Conservation (phyloP, 1,140 invertebrate genomes). For the Pseudomyrmex flavicornis region DNA sequence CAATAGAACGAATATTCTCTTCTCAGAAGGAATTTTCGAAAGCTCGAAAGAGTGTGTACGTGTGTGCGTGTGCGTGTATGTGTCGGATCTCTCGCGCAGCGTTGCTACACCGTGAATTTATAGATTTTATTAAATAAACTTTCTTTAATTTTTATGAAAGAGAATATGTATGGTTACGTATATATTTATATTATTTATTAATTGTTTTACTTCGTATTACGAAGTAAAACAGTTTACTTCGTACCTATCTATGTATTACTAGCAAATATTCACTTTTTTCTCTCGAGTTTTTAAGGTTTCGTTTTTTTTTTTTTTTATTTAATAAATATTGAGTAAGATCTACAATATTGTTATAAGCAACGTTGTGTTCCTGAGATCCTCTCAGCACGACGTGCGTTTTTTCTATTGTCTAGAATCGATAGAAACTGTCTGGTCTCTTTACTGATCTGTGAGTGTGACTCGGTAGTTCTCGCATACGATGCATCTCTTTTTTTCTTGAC, state of each 20-base stretch:
- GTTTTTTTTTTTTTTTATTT: background rate
- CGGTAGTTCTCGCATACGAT: constrained; percentile 64
- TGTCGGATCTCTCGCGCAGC: constrained; percentile 34
- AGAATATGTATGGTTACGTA: background rate
- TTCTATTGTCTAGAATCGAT: constrained; percentile 63
- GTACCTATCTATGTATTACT: background rate
- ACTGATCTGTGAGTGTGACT: constrained; percentile 67
- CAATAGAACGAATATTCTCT: constrained; percentile 54
- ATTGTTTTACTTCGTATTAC: background rate
- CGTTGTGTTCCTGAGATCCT: constrained; percentile 51
- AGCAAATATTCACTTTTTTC: background rate
- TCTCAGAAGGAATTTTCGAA: constrained; percentile 23
- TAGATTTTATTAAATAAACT: background rate
- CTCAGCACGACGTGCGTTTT: constrained; percentile 47
- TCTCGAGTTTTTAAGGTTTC: background rate
- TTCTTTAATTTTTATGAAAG: background rate
- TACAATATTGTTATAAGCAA: constrained; percentile 2
- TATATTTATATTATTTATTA: background rate
- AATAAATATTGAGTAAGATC: background rate
- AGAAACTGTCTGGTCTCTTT: constrained; percentile 79
- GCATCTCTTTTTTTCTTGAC: constrained; percentile 70
- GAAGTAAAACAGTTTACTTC: no score
- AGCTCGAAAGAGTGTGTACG: constrained; percentile 19
- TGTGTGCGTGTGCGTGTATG: no score
- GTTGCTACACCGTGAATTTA: constrained; percentile 7